Base-by-base conservation (phyloP, 2,888 invertebrate genomes). In the Latheticus oryzae region DNA sequence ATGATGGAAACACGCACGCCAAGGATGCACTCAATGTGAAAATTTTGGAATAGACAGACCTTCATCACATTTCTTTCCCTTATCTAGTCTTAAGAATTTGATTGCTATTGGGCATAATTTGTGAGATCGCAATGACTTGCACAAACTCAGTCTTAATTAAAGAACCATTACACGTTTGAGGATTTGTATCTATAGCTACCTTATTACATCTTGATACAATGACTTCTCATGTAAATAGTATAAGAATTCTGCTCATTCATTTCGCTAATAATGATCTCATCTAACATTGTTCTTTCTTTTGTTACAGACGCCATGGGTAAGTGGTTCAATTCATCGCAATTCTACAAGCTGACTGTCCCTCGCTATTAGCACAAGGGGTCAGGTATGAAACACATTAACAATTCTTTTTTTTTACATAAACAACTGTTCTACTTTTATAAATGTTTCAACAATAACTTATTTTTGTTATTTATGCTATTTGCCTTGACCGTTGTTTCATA, bases 281-380 rank as follows among this genome's bases (percentile, higher is more conserved):
- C 45, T 45, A 37, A 50, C 35, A 40, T 15, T 52, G 35, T 32
- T 21, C n/a, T 38, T 51, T 28, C 74, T 76, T 83, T 84, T 88
- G 87, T 89, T 89, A 76, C 89, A 89, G 89, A 89, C 84, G 88
- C 88, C 79, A 87, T 89, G 86, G 89, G 89, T 89, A 85, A 89
- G 88, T 86, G 80, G 76, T 72, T 67, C 40, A 66, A 62, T 43
- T 54, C 66, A 42, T 62, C 61, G 60, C 62, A 60, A 57, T 61
- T 58, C 38, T 37, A 64, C 57, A 62, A 61, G 54, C 62, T 64
- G 66, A 60, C 19, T 1, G 45, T 32, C 19, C 21, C 45, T 16
- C 66, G 51, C 58, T 65, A 60, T 58, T 65, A 60, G 63, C 58
- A 15, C 26, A 45, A 42, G 26, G 23, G 60, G 65, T 65, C 58